A percentile compares a stretch with the other conserved stretches of the same genome.
Evolutionary conservation across 2,113 vertebrate genomes (phyloP).

Genomic region (Campylomormyrus numenius): DNA sequence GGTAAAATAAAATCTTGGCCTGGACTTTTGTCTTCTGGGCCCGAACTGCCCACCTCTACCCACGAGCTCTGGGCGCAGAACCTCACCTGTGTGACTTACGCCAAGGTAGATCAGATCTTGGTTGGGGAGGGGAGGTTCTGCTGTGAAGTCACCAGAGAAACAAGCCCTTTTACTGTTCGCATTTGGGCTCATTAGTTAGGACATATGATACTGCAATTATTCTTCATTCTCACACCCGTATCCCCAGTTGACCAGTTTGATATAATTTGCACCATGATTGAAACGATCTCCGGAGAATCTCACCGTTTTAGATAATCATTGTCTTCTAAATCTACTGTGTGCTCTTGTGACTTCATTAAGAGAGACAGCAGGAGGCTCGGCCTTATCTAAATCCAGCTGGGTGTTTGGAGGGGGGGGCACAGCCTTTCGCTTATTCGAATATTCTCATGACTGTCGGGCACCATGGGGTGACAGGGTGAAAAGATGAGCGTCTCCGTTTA

Average conservation of each 20-base stretch:
- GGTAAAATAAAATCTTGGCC: not conserved
- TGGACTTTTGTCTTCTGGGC: not conserved
- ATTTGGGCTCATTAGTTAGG: not conserved
- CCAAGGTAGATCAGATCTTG: not conserved
- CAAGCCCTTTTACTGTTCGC: not conserved
- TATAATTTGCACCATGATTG: not conserved
- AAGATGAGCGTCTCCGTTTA: not conserved
- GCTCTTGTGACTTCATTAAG: not conserved
- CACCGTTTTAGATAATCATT: conserved; percentile 7
- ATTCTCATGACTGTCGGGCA: not conserved
- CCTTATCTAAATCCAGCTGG: not conserved
- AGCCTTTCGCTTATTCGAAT: not conserved
- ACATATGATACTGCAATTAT: not conserved
- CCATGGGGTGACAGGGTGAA: not conserved
- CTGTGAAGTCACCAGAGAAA: not conserved
- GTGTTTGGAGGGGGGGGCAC: not conserved
- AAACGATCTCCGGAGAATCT: not conserved
- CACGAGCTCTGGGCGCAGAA: not conserved
- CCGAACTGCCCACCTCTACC: not conserved
- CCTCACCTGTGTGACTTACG: not conserved
- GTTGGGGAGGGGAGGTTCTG: not conserved
- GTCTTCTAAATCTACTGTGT: not conserved
- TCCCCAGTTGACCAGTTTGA: conserved; percentile 1
- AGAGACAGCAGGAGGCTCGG: not conserved
- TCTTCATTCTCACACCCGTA: not conserved